Conservation (phyloP, 2,113 vertebrate genomes). For the Willisornis vidua region DNA sequence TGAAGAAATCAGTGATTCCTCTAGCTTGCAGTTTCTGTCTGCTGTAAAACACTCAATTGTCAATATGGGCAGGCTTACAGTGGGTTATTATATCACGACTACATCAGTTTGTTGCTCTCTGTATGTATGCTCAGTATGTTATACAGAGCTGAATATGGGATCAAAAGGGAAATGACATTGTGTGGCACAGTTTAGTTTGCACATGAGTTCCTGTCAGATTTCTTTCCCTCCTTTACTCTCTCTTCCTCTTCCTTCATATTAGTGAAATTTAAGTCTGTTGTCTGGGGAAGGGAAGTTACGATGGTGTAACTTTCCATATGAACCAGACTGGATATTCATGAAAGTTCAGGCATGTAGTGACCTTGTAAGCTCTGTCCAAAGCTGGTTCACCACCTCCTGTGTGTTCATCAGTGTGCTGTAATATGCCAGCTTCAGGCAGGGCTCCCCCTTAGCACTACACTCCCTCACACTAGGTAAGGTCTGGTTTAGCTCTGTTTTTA, state of each 20-base stretch:
- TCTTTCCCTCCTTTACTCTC: not conserved
- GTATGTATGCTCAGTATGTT: not conserved
- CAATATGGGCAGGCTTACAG: not conserved
- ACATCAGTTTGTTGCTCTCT: not conserved
- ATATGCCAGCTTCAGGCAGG: fast-evolving
- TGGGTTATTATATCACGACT: not conserved
- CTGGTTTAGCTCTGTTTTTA: not conserved
- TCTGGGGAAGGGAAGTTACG: not conserved
- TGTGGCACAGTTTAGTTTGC: not conserved
- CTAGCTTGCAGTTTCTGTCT: not conserved
- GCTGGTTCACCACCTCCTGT: not conserved
- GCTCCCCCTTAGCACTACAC: not conserved
- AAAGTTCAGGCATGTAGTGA: not conserved
- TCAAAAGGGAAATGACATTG: not conserved
- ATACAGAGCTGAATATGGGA: not conserved
- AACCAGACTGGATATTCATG: not conserved
- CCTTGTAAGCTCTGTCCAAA: not conserved
- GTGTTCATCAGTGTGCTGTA: not conserved
- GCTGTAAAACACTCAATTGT: not conserved
- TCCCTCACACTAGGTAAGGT: not conserved
- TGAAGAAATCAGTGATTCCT: not conserved
- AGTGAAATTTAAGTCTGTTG: not conserved
- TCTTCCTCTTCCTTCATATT: not conserved
- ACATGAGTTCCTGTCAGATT: not conserved
- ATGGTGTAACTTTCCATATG: not conserved